A percentile compares a stretch with the other conserved stretches of the same genome.
Conservation (phyloP, 2,888 invertebrate species). For the Drosophila lutescens region DNA sequence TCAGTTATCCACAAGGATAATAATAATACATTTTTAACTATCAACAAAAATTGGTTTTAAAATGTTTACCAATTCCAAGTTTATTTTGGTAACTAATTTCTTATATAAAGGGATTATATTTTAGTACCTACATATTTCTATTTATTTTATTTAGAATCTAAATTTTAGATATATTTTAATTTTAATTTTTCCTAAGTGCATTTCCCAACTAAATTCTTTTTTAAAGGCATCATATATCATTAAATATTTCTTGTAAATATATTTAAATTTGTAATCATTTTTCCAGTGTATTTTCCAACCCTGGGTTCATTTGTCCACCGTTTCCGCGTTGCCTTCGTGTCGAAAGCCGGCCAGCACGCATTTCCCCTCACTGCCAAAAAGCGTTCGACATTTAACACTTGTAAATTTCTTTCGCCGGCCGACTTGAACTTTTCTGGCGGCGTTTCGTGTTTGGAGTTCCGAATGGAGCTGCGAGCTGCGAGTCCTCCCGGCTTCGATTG, state of each 20-base stretch:
- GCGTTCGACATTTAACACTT: slow-evolving; percentile 79
- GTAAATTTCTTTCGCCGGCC: slow-evolving; percentile 69
- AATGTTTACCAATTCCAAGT: too few relatives aligned
- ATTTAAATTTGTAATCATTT: not conserved
- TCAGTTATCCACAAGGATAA: too few relatives aligned
- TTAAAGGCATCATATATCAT: too few relatives aligned
- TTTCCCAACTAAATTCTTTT: too few relatives aligned
- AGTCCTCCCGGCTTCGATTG: slow-evolving; percentile 34
- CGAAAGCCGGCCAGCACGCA: slow-evolving; percentile 76
- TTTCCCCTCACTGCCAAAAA: slow-evolving; percentile 60
- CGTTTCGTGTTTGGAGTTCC: slow-evolving; percentile 63
- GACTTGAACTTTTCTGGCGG: slow-evolving; percentile 50
- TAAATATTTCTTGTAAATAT: too few relatives aligned
- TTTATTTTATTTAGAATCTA: not conserved
- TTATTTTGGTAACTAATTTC: too few relatives aligned
- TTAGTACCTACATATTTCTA: not conserved
- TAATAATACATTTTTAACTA: not conserved
- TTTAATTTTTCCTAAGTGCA: not conserved
- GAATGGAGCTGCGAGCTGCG: slow-evolving; percentile 33
- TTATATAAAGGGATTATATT: too few relatives aligned
- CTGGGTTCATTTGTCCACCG: slow-evolving; percentile 45
- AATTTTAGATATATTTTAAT: too few relatives aligned
- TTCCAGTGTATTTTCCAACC: slow-evolving; percentile 14
- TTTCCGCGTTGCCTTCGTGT: slow-evolving; percentile 61
- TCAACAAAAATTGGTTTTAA: not conserved